Conservation (phyloP, 2,888 invertebrate species). For the Hydrotaea diabolus region DNA sequence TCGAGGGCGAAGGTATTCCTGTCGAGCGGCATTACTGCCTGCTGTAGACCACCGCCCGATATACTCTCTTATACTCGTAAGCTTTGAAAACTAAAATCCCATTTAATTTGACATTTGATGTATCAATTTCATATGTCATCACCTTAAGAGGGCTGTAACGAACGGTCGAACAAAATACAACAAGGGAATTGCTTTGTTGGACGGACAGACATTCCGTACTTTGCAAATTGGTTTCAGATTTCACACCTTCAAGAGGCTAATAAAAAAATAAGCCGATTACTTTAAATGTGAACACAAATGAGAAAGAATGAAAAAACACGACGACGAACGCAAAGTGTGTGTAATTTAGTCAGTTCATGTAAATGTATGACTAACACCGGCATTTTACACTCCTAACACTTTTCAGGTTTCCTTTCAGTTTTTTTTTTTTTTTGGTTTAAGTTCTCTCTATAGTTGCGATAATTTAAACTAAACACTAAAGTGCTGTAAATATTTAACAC, state of each 20-base stretch:
- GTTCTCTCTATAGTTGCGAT: neutral
- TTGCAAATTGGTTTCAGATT: conserved; percentile 62
- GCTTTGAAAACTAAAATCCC: conserved; percentile 19
- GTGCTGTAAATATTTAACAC: neutral
- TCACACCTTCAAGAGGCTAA: conserved; percentile 50
- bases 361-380: conserved; percentile 9
- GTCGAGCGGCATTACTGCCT: neutral
- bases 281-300: conserved; percentile 10
- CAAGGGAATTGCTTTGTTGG: neutral
- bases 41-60: neutral
- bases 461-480: neutral
- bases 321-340: neutral
- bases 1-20: too few species aligned
- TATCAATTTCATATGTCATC: conserved; percentile 55
- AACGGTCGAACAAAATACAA: neutral
- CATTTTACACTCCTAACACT: neutral
- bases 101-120: conserved; percentile 54
- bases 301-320: neutral
- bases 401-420: neutral
- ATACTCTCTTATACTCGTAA: too few species aligned
- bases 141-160: neutral
- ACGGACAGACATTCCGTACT: neutral
- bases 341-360: conserved; percentile 5
- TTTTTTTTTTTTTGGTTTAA: neutral
- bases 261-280: conserved; percentile 62